Evolutionary conservation across 2,113 vertebrate species (phyloP).

Genomic region (Odontophorus gujanensis): DNA sequence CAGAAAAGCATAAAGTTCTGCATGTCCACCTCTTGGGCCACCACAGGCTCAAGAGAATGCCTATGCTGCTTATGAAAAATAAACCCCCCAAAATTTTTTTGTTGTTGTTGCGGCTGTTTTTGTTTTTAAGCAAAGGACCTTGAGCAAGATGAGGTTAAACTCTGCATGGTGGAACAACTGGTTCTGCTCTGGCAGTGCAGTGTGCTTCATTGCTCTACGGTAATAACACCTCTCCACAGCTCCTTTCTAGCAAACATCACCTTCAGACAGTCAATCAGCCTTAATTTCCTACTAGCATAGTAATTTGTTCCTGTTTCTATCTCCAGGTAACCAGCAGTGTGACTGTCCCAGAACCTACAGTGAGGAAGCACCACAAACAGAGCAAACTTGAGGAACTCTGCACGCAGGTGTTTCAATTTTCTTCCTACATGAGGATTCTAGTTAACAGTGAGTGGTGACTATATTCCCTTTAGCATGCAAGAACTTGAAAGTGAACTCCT

Average conservation of each 20-base stretch:
- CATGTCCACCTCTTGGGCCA: background rate
- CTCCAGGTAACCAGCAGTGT: background rate
- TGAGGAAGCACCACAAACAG: background rate
- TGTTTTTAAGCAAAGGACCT: conserved; percentile 20
- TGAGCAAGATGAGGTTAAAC: conserved; percentile 6
- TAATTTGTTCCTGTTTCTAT: rapidly evolving
- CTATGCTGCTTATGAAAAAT: background rate
- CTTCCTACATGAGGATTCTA: background rate
- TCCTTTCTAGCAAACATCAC: background rate
- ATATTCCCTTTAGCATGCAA: background rate
- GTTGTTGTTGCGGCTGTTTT: background rate
- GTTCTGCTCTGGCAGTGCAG: background rate
- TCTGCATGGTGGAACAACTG: background rate
- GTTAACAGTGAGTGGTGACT: background rate
- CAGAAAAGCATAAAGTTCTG: conserved; percentile 7
- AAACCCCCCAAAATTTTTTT: too few relatives aligned
- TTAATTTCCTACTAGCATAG: too few relatives aligned
- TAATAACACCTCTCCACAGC: background rate
- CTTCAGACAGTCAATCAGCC: background rate
- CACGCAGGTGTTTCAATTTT: background rate
- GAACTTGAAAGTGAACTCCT: background rate
- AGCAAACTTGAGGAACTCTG: background rate
- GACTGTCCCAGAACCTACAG: rapidly evolving
- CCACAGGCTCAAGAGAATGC: background rate
- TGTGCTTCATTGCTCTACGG: background rate